Conservation (phyloP, 2,888 invertebrate species). For the Eupithecia subfuscata region DNA sequence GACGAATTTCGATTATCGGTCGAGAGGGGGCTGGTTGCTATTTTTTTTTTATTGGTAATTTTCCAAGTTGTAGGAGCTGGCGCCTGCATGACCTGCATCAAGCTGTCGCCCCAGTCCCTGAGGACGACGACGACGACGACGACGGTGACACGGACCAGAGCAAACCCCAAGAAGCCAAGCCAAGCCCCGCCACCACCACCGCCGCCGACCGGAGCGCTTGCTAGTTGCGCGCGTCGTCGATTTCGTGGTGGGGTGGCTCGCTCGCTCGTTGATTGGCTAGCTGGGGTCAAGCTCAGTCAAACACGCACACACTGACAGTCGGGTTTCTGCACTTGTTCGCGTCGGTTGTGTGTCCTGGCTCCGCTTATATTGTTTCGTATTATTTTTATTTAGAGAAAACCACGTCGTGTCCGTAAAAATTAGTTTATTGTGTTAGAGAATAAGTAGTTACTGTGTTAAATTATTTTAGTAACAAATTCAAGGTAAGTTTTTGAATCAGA, state of each 20-base stretch:
- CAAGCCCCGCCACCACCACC: background rate
- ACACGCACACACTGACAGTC: slow-evolving; percentile 58
- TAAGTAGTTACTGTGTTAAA: slow-evolving; percentile 52
- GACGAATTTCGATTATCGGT: background rate
- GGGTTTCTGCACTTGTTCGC: slow-evolving; percentile 80
- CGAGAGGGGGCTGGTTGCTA: background rate
- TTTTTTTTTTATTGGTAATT: background rate
- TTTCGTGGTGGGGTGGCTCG: slow-evolving; percentile 5
- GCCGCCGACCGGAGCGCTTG: background rate
- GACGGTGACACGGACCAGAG: background rate
- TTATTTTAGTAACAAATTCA: slow-evolving; percentile 60
- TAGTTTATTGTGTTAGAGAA: slow-evolving; percentile 48
- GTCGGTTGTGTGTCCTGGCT: slow-evolving; percentile 70
- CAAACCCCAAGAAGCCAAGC: slow-evolving; percentile 11
- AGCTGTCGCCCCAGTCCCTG: background rate
- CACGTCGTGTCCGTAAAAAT: slow-evolving; percentile 43
- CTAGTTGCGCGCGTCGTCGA: background rate
- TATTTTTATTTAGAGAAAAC: slow-evolving; percentile 37
- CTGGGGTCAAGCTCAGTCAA: background rate
- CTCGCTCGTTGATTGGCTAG: slow-evolving; percentile 1
- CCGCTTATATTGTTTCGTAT: slow-evolving; percentile 69
- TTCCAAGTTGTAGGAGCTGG: background rate
- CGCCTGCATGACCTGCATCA: background rate
- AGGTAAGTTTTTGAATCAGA: slow-evolving; percentile 60
- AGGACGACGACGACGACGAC: background rate